Conservation (phyloP, 2,113 vertebrate genomes). For the Alectura lathami region DNA sequence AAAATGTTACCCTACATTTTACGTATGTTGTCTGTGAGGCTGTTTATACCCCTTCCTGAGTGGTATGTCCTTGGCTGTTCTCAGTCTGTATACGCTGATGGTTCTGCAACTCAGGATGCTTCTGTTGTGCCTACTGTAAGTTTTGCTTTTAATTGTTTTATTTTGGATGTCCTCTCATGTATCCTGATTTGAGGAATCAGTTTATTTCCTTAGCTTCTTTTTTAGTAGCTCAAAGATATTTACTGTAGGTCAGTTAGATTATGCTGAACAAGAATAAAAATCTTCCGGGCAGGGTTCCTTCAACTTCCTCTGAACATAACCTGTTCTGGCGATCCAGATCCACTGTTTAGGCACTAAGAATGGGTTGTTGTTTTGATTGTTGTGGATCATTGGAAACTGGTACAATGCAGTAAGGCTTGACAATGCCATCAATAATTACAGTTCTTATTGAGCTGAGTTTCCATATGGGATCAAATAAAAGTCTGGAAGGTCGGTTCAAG, state of each 20-base stretch:
- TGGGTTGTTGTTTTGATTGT: neutral
- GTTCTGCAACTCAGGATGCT: neutral
- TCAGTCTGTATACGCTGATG: accelerated
- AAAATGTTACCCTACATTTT: neutral
- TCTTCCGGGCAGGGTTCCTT: neutral
- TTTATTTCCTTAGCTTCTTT: neutral
- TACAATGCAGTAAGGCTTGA: neutral
- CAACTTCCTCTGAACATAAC: neutral
- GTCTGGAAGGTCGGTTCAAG: neutral
- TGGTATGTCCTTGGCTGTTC: neutral
- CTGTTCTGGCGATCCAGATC: neutral
- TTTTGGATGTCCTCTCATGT: neutral
- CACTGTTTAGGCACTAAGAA: neutral
- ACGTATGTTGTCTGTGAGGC: neutral
- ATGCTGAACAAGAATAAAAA: neutral
- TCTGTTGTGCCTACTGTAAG: neutral
- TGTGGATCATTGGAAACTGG: neutral
- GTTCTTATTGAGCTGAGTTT: neutral
- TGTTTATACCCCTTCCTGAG: neutral
- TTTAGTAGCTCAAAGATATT: neutral
- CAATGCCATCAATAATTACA: neutral
- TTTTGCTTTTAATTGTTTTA: neutral
- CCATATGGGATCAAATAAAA: neutral
- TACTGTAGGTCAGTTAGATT: neutral
- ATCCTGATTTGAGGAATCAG: neutral